Percentiles rank a stretch among this genome's conserved stretches.
These are phyloP conservation scores for Chrysopilus asiliformis DNA, from an alignment of 2,888 invertebrate genomes.

Conservation along the genomic window DNA sequence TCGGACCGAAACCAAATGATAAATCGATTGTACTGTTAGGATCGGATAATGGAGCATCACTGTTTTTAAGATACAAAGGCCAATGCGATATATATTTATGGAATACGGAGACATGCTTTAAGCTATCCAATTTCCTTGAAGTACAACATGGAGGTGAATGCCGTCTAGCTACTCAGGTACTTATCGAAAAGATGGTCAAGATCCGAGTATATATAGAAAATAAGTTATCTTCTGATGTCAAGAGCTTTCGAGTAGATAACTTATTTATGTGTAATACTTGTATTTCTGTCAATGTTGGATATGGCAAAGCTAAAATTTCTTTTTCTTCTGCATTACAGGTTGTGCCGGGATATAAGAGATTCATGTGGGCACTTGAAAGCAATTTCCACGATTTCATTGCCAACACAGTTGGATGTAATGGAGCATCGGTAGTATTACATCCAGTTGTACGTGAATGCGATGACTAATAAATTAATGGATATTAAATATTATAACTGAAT, in stretches of 20 bases:
- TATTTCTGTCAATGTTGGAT: background rate
- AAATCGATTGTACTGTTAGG: conserved; percentile 44
- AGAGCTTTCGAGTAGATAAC: background rate
- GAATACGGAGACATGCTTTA: conserved; percentile 46
- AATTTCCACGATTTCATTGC: conserved; percentile 52
- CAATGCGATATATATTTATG: conserved; percentile 49
- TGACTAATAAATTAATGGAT: too few species aligned
- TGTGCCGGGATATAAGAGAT: conserved; percentile 43
- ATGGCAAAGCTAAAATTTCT: background rate
- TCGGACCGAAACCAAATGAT: conserved; percentile 41
- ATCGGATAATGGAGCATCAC: conserved; percentile 43
- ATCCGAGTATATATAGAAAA: too few species aligned
- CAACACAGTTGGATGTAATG: conserved; percentile 45
- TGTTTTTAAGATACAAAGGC: conserved; percentile 50
- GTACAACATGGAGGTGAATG: conserved; percentile 46
- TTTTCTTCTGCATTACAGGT: conserved; percentile 19
- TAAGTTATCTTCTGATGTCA: too few species aligned
- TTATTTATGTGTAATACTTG: background rate
- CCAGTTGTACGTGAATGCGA: conserved; percentile 40
- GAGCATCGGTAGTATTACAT: conserved; percentile 46
- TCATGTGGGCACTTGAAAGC: conserved; percentile 51
- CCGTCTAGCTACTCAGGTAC: conserved; percentile 45
- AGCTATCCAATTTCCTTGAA: conserved; percentile 41
- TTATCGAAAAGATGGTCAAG: too few species aligned
- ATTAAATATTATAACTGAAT: too few species aligned